Conservation (phyloP, 1,140 invertebrate species). For the Musca vetustissima region DNA sequence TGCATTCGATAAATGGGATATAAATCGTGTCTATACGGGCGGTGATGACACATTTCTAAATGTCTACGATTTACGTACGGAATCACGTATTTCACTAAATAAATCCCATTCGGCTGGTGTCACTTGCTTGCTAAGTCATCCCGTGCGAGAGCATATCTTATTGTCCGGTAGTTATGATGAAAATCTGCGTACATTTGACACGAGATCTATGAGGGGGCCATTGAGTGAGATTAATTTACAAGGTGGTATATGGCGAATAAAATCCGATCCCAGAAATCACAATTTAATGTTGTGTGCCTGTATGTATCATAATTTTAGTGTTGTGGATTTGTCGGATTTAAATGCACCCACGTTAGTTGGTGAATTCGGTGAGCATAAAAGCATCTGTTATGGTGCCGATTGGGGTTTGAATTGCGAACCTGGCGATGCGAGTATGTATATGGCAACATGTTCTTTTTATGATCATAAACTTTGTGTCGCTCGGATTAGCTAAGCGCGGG, state of each 20-base stretch:
- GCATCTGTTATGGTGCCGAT: slow-evolving; percentile 85
- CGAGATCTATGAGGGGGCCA: slow-evolving; percentile 67
- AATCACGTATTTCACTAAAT: slow-evolving; percentile 56
- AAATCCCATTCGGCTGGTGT: slow-evolving; percentile 75
- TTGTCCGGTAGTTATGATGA: slow-evolving; percentile 91
- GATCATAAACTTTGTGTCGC: slow-evolving; percentile 64
- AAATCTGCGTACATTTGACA: slow-evolving; percentile 78
- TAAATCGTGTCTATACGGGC: slow-evolving; percentile 73
- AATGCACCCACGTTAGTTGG: slow-evolving; percentile 61
- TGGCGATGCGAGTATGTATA: slow-evolving; percentile 40
- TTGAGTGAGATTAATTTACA: slow-evolving; percentile 62
- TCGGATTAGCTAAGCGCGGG: too few species aligned
- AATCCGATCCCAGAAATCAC: slow-evolving; percentile 70
- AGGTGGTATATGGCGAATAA: slow-evolving; percentile 87
- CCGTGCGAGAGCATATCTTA: slow-evolving; percentile 65
- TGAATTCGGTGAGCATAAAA: slow-evolving; percentile 74
- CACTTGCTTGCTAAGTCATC: slow-evolving; percentile 77
- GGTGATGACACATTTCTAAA: slow-evolving; percentile 83
- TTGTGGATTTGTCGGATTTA: slow-evolving; percentile 58
- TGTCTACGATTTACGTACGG: slow-evolving; percentile 69
- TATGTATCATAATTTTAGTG: slow-evolving; percentile 84
- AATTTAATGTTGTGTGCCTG: slow-evolving; percentile 74
- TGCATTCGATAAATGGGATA: slow-evolving; percentile 78
- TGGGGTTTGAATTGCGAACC: slow-evolving; percentile 62
- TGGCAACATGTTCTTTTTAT: slow-evolving; percentile 85